Percentiles rank a stretch among this genome's conserved stretches.
Conservation (phyloP, 2,113 vertebrate species). For the Tragulus kanchil region DNA sequence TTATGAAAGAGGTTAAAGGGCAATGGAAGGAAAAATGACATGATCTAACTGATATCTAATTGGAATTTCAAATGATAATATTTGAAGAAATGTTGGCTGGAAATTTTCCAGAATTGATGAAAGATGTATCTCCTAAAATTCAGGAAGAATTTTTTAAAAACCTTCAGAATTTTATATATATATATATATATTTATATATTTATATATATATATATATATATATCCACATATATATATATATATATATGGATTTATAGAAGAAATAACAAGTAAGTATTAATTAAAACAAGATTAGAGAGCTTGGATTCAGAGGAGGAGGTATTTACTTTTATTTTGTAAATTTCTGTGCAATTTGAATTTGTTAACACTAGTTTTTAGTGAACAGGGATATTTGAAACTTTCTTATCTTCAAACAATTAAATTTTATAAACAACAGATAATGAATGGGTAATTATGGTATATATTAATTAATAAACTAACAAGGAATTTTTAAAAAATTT, state of each 20-base stretch:
- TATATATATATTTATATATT: background rate
- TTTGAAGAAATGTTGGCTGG: background rate
- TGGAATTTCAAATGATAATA: background rate
- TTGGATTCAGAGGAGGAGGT: background rate
- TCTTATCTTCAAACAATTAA: background rate
- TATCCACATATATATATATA: background rate
- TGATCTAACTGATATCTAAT: background rate
- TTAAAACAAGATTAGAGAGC: background rate
- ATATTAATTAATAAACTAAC: background rate
- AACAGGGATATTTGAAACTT: background rate
- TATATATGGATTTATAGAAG: background rate
- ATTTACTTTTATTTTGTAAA: background rate
- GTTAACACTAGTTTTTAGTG: background rate
- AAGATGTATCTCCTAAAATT: background rate
- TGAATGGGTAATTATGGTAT: background rate
- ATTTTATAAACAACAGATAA: background rate
- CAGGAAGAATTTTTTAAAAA: background rate
- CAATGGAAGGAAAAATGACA: background rate
- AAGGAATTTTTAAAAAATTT: background rate
- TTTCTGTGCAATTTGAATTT: background rate
- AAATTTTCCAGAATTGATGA: background rate
- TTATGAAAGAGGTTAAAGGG: slow-evolving; percentile 13
- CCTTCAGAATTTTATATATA: background rate
- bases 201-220: background rate
- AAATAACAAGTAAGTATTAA: background rate